A percentile compares a stretch with the other conserved stretches of the same genome.
Evolutionary conservation across 92 coral and sea anemone genomes (phyloP).

Genomic region (Palythoa grandis): DNA sequence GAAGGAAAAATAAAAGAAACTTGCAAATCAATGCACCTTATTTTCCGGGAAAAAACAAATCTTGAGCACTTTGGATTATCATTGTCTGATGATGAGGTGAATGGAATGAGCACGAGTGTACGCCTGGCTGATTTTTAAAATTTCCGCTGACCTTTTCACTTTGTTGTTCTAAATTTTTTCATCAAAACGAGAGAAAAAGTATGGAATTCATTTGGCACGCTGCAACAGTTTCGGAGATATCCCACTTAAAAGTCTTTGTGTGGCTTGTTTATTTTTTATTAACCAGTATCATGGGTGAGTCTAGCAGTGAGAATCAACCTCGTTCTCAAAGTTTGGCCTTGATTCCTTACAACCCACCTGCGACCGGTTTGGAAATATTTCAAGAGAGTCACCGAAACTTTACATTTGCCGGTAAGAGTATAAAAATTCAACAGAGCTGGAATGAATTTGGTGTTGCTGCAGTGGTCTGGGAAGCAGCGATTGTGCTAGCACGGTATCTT

Average conservation of each 20-base stretch:
- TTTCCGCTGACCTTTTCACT: not conserved
- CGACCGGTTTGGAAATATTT: slow-evolving; percentile 64
- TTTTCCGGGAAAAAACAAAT: not conserved
- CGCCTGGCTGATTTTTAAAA: slow-evolving; percentile 34
- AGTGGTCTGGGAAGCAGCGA: slow-evolving; percentile 98
- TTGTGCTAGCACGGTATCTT: slow-evolving; percentile 80
- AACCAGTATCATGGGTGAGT: slow-evolving; percentile 10
- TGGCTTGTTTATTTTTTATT: not conserved
- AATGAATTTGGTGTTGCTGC: slow-evolving; percentile 95
- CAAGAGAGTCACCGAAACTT: slow-evolving; percentile 73
- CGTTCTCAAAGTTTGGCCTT: slow-evolving; percentile 69
- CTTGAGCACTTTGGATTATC: not conserved
- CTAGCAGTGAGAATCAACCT: slow-evolving; percentile 8
- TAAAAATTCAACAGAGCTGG: slow-evolving; percentile 88
- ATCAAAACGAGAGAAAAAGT: not conserved
- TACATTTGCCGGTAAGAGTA: slow-evolving; percentile 77
- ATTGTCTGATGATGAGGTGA: not conserved
- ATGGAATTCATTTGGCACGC: not conserved
- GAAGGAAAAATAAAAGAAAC: not conserved
- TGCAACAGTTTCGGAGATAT: not conserved
- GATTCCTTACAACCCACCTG: slow-evolving; percentile 80
- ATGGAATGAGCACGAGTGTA: slow-evolving; percentile 19
- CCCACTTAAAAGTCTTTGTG: not conserved
- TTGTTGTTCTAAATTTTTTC: not conserved
- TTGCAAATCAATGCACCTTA: not conserved